A percentile compares a stretch with the other conserved stretches of the same genome.
Conservation (phyloP, 2,888 invertebrate genomes). For the Didymodactylos carnosus region DNA sequence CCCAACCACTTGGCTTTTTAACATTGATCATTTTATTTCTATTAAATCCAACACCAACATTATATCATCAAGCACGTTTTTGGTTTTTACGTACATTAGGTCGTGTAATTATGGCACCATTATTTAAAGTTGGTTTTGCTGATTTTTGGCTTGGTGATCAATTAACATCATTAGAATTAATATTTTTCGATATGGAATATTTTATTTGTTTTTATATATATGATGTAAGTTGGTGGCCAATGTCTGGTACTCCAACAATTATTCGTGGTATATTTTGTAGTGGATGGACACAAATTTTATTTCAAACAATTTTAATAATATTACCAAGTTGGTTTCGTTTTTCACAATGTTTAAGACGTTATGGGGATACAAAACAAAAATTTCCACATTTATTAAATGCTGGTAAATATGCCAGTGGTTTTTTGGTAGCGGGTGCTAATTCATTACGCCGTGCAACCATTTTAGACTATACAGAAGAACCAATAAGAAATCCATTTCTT, state of each 20-base stretch:
- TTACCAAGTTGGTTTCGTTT: conserved; percentile 93
- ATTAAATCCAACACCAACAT: conserved; percentile 72
- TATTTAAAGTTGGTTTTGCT: conserved; percentile 36
- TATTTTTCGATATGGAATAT: conserved; percentile 79
- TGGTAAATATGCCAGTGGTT: conserved; percentile 75
- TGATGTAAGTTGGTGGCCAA: conserved; percentile 32
- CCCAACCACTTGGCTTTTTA: conserved; percentile 63
- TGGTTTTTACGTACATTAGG: conserved; percentile 53
- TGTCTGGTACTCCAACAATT: background rate
- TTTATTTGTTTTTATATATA: conserved; percentile 60
- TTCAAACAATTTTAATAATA: background rate
- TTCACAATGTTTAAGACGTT: conserved; percentile 45
- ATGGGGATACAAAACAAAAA: conserved; percentile 8
- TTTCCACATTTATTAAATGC: conserved; percentile 56
- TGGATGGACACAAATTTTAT: background rate
- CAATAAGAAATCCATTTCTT: conserved; percentile 13
- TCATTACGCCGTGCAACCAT: conserved; percentile 1
- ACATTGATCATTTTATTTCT: conserved; percentile 59
- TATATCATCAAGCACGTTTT: conserved; percentile 74
- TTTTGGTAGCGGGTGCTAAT: conserved; percentile 40
- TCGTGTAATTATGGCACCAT: conserved; percentile 11
- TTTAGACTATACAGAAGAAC: background rate
- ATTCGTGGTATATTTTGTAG: background rate
- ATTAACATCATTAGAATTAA: conserved; percentile 69
- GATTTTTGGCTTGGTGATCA: conserved; percentile 99